Percentiles rank a stretch among this genome's conserved stretches.
Evolutionary conservation across 2,113 vertebrate species (phyloP).

Genomic region (Chunga burmeisteri): DNA sequence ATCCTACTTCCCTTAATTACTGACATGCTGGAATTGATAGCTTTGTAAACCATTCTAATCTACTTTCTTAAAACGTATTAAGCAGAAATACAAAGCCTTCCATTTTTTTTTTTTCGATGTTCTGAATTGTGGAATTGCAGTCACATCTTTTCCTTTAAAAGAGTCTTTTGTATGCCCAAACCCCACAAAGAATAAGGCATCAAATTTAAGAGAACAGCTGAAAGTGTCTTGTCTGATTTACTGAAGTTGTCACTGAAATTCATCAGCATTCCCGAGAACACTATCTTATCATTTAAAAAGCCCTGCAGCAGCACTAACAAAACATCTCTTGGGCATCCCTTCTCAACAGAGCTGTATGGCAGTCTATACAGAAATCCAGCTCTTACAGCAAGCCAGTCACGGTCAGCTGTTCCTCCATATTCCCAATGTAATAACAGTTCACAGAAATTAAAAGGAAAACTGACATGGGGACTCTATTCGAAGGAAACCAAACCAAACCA

Average conservation of each 20-base stretch:
- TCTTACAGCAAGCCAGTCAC: neutral
- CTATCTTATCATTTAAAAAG: neutral
- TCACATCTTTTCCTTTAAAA: neutral
- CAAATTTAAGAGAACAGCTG: neutral
- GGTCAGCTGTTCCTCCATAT: neutral
- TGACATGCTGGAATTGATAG: neutral
- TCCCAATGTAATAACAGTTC: neutral
- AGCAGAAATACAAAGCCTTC: neutral
- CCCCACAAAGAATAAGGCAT: neutral
- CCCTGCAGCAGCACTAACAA: neutral
- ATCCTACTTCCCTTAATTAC: neutral
- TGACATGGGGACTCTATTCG: neutral
- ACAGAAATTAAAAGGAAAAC: neutral
- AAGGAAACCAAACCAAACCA: neutral
- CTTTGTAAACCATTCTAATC: neutral
- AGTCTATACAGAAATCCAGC: neutral
- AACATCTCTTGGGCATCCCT: neutral
- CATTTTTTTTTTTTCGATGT: neutral
- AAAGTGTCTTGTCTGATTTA: conserved; percentile 2
- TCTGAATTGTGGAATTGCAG: neutral
- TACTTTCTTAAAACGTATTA: neutral
- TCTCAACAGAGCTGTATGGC: neutral
- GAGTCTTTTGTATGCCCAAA: neutral
- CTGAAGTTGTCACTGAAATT: neutral
- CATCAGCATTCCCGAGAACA: neutral